A percentile compares a stretch with the other conserved stretches of the same genome.
phyloP scores from a whole-genome alignment of 2,888 invertebrate species.

The Lithophane leautieri region DNA sequence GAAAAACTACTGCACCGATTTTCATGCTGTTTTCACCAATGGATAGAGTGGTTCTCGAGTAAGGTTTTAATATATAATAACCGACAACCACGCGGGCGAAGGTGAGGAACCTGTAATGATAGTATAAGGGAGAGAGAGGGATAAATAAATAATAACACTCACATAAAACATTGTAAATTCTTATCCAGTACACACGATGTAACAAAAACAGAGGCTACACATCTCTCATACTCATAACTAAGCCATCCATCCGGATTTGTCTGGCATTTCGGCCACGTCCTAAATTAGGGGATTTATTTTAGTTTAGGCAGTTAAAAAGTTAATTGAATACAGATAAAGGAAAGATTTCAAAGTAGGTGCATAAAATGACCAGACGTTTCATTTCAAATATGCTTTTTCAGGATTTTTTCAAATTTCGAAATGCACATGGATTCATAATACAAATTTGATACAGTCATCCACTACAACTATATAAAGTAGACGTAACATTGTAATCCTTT shows the following conservation, averaged over 20 bases:
- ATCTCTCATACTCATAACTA: not conserved
- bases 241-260: not conserved
- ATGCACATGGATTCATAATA: not conserved
- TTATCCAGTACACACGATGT: conserved; percentile 1
- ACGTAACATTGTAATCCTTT: conserved; percentile 31
- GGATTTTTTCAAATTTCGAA: too few species aligned
- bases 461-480: not conserved
- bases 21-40: too few species aligned
- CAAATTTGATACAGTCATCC: conserved; percentile 8
- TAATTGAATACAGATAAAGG: too few species aligned
- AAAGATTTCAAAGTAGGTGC: not conserved
- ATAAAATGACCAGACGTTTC: not conserved
- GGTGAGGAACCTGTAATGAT: too few species aligned
- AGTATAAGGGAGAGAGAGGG: too few species aligned
- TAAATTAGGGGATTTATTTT: not conserved
- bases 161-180: conserved; percentile 19
- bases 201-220: conserved; percentile 20
- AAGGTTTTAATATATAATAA: too few species aligned
- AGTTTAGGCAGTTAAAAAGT: not conserved
- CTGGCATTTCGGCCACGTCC: too few species aligned
- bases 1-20: too few species aligned
- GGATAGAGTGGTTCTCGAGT: too few species aligned
- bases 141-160: conserved; percentile 3
- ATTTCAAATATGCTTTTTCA: not conserved
- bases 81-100: too few species aligned